Evolutionary conservation across 2,888 invertebrate species (phyloP).

Genomic region (Hirtodrosophila duncani): DNA sequence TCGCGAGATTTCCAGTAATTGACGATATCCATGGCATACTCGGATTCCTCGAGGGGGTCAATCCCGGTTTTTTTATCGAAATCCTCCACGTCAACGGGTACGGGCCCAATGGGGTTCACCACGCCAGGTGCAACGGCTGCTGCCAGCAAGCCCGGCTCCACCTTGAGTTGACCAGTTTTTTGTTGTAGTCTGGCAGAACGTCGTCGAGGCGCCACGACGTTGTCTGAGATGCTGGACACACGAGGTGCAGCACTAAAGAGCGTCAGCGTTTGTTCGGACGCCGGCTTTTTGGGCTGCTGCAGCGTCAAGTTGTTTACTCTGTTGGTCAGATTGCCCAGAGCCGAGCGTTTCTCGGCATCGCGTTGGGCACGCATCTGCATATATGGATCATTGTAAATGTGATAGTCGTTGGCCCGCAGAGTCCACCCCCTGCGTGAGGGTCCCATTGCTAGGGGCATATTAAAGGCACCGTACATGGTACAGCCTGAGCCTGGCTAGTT

Average conservation of each 20-base stretch:
- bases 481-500: constrained; percentile 34
- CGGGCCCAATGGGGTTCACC: constrained; percentile 65
- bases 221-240: constrained; percentile 80
- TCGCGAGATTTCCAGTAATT: constrained; percentile 93
- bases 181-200: constrained; percentile 63
- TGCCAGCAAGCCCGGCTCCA: background rate
- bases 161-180: constrained; percentile 50
- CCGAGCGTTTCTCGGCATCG: constrained; percentile 90
- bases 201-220: constrained; percentile 66
- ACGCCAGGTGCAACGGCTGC: constrained; percentile 9
- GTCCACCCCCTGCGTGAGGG: constrained; percentile 66
- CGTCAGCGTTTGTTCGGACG: constrained; percentile 59
- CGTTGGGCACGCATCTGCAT: constrained; percentile 81
- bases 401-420: constrained; percentile 53
- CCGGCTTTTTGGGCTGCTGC: constrained; percentile 52
- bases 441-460: constrained; percentile 49
- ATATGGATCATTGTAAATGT: constrained; percentile 72
- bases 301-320: constrained; percentile 72
- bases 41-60: constrained; percentile 91
- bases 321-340: constrained; percentile 92
- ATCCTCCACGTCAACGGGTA: constrained; percentile 85
- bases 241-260: constrained; percentile 77
- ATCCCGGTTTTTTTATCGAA: constrained; percentile 92
- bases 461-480: constrained; percentile 54
- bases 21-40: constrained; percentile 97